phyloP scores from a whole-genome alignment of 2,113 vertebrate species.

The Solea solea region DNA sequence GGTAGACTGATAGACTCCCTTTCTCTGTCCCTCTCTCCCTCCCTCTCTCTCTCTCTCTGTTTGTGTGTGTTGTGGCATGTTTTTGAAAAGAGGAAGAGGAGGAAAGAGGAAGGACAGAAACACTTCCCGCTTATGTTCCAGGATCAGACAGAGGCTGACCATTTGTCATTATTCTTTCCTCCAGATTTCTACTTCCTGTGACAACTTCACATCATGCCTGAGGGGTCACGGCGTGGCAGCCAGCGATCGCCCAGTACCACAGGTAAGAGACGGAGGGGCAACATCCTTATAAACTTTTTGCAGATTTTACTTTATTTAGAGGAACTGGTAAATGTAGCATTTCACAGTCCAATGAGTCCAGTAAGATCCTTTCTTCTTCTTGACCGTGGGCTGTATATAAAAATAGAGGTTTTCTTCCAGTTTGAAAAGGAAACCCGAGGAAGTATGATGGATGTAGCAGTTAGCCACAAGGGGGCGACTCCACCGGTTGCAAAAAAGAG shows the following conservation, averaged over 20 bases:
- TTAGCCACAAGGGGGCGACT: too few species aligned
- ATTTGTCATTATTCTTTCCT: background rate
- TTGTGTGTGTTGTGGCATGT: background rate
- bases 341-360: too few species aligned
- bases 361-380: too few species aligned
- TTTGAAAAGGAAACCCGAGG: too few species aligned
- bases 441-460: too few species aligned
- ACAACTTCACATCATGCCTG: constrained; percentile 83
- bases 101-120: background rate
- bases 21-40: too few species aligned
- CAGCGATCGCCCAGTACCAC: constrained; percentile 77
- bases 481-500: too few species aligned
- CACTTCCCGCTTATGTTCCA: background rate
- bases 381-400: too few species aligned
- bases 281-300: background rate
- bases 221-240: constrained; percentile 78
- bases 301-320: background rate
- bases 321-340: too few species aligned
- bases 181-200: constrained; percentile 78
- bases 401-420: too few species aligned
- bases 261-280: constrained; percentile 58
- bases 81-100: background rate
- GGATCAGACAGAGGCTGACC: constrained; percentile 1
- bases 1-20: background rate
- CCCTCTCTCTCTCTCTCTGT: background rate